Percentiles rank a stretch among this genome's conserved stretches.
These are phyloP conservation scores for Engraulis encrasicolus DNA, from an alignment of 2,113 vertebrate species.

Conservation along the genomic window DNA sequence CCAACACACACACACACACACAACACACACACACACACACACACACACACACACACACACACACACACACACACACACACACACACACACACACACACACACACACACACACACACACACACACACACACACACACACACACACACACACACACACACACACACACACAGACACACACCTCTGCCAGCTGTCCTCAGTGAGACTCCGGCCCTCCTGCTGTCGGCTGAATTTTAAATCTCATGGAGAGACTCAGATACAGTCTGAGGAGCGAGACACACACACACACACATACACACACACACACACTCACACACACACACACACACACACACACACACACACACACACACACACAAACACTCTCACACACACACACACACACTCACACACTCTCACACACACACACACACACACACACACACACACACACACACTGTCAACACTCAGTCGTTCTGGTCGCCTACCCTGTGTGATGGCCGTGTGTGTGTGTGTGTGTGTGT, in stretches of 20 bases:
- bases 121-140: too few relatives aligned
- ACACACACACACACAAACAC: not conserved
- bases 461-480: too few relatives aligned
- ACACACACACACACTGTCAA: too few relatives aligned
- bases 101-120: too few relatives aligned
- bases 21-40: not conserved
- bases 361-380: slow-evolving; percentile 28
- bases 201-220: slow-evolving; percentile 3
- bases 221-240: not conserved
- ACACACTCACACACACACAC: not conserved
- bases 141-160: not conserved
- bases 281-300: slow-evolving; percentile 31
- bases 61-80: too few relatives aligned
- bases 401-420: too few relatives aligned
- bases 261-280: slow-evolving; percentile 23
- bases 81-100: too few relatives aligned
- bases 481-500: too few relatives aligned
- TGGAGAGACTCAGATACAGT: not conserved
- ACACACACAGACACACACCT: not conserved
- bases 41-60: not conserved
- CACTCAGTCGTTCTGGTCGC: too few relatives aligned
- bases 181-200: not conserved
- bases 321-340: not conserved
- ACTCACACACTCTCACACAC: not conserved
- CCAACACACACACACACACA: too few relatives aligned